These are phyloP conservation scores for Cryptoblepharus egeriae DNA, from an alignment of 2,797 vertebrate species.

Conservation along the genomic window DNA sequence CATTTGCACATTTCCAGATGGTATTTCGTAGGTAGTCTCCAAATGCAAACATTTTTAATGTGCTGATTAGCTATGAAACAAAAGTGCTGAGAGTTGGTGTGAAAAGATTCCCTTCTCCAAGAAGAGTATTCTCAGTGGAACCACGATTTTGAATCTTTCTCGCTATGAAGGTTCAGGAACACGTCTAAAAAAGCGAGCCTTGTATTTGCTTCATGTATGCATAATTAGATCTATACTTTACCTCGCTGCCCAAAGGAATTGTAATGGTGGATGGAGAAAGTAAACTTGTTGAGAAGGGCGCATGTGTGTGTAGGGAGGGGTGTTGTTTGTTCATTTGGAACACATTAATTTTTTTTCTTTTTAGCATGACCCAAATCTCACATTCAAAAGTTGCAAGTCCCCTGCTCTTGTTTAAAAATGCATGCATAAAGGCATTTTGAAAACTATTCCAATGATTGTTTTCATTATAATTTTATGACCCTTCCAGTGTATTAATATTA, in stretches of 20 bases:
- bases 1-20: slow-evolving; percentile 43
- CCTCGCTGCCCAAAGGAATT: slow-evolving; percentile 17
- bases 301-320: too few relatives aligned
- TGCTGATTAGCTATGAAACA: slow-evolving; percentile 30
- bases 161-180: slow-evolving; percentile 28
- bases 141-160: slow-evolving; percentile 42
- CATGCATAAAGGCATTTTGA: slow-evolving; percentile 11
- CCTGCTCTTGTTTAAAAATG: slow-evolving; percentile 45
- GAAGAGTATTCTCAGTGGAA: slow-evolving; percentile 24
- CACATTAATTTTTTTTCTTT: neutral
- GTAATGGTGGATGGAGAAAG: slow-evolving; percentile 29
- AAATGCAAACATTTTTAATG: slow-evolving; percentile 33
- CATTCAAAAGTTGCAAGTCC: slow-evolving; percentile 14
- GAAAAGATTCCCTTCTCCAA: slow-evolving; percentile 33
- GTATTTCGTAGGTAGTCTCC: slow-evolving; percentile 42
- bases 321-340: neutral
- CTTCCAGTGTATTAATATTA: slow-evolving; percentile 18
- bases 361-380: slow-evolving; percentile 25
- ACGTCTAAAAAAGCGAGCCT: slow-evolving; percentile 34
- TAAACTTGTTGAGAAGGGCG: slow-evolving; percentile 3
- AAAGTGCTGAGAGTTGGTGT: slow-evolving; percentile 39
- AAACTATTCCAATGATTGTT: slow-evolving; percentile 15
- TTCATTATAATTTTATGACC: slow-evolving; percentile 36
- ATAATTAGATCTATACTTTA: slow-evolving; percentile 45
- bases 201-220: slow-evolving; percentile 40